Percentiles rank a stretch among this genome's conserved stretches.
phyloP scores from a whole-genome alignment of 2,113 vertebrate species.

The Anolis sagrei region DNA sequence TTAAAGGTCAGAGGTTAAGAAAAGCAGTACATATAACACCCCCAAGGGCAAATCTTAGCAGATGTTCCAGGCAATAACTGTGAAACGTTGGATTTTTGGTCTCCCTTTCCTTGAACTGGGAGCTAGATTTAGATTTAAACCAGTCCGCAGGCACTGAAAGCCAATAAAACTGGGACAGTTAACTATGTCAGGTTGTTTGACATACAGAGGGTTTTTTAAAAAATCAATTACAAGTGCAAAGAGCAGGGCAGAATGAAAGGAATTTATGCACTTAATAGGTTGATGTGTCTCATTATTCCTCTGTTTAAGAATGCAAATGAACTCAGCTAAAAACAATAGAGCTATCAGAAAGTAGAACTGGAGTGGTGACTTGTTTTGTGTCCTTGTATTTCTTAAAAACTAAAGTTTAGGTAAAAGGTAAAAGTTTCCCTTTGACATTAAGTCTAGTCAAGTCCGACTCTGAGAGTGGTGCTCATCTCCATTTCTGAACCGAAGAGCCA shows the following conservation, averaged over 20 bases:
- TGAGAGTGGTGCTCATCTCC: no score
- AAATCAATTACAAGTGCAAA: no score
- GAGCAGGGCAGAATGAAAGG: background rate
- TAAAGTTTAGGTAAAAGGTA: background rate
- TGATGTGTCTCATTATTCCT: background rate
- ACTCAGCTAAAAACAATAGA: background rate
- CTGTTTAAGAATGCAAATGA: background rate
- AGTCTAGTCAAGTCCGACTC: no score
- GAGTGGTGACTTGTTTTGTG: background rate
- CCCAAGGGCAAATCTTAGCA: background rate
- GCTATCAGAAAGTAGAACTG: background rate
- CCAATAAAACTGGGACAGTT: background rate
- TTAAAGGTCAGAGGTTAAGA: conserved; percentile 29
- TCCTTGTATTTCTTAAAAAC: no score
- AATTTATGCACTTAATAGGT: background rate
- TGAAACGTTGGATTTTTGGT: background rate
- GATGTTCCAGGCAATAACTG: background rate
- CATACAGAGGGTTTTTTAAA: background rate
- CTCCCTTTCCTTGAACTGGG: background rate
- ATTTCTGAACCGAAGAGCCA: no score
- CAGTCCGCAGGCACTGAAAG: background rate
- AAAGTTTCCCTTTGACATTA: no score
- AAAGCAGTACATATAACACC: conserved; percentile 4
- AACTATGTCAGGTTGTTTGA: background rate
- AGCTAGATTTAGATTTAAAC: background rate